Base-by-base conservation (phyloP, 2,113 vertebrate species). In the Tychaedon coryphoeus region DNA sequence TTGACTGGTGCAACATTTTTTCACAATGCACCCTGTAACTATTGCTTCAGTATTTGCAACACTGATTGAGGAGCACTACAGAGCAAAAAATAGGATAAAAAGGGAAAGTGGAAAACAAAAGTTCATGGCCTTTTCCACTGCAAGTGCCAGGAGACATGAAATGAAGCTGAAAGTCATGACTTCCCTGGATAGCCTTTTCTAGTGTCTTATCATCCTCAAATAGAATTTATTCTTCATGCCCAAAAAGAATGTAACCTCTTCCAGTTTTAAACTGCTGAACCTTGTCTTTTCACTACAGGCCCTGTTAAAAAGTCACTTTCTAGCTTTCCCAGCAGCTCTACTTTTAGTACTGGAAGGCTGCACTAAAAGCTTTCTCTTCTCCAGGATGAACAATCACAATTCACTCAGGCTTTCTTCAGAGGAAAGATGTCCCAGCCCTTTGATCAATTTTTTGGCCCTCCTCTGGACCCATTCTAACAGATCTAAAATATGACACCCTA, bases 21-120 rank as follows among this genome's bases (percentile, higher is more conserved):
- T 26, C 22, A 7, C 29, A 42, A 14, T 5, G 62, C 15, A 18
- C 34, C 10, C 18, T 0, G 0, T 70, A 72, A 48, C 45, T 62
- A 4, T 56, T 80, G 28, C 38, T 69, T 4, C 34, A 83, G 19
- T 50, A 14, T 77, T 83, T 77, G 42, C 12, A 53, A 5, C 23
- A 48, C 3, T 66, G 23, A 43, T 5, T 57, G 29, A 80, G 24
- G 42, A n/a, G 69, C 14, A 9, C 12, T 8, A 5, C 4, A 79
- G 14, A 72, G 24, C 12, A 90, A 34, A 74, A 72, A 75, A 62
- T 19, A 23, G 2, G 22, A 47, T 15, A 38, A 45, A 36, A 45
- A 71, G 13, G 8, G 45, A 82, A 82, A 86, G 22, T 6, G 8
- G 16, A 28, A 60, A 75, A 67, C 4, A 60, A 14, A 67, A 67